Conservation (phyloP, 2,113 vertebrate species). For the Istiophorus platypterus region DNA sequence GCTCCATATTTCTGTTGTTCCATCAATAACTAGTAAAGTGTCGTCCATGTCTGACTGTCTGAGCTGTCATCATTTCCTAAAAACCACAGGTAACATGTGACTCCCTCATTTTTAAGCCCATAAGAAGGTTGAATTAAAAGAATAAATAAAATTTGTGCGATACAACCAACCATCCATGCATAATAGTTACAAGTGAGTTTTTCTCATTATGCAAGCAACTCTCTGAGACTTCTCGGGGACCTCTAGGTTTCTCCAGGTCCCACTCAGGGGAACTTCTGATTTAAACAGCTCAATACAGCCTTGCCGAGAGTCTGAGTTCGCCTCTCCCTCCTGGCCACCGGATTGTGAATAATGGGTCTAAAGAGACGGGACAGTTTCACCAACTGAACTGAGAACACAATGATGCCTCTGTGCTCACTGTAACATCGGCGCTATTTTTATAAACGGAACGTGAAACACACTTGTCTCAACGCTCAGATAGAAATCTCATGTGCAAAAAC, state of each 20-base stretch:
- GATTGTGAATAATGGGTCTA: slow-evolving; percentile 22
- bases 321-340: neutral
- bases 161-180: too few relatives aligned
- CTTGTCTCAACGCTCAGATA: neutral
- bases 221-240: neutral
- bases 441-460: neutral
- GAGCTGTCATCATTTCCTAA: too few relatives aligned
- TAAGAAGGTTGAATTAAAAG: too few relatives aligned
- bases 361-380: slow-evolving; percentile 20
- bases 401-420: slow-evolving; percentile 23
- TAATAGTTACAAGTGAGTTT: too few relatives aligned
- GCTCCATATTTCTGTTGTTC: neutral
- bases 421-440: slow-evolving; percentile 13
- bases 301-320: neutral
- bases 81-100: neutral
- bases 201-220: neutral
- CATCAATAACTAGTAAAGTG: too few relatives aligned
- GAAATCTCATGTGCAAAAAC: neutral
- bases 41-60: neutral
- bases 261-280: neutral
- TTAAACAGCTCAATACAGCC: neutral
- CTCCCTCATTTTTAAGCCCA: too few relatives aligned
- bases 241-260: neutral
- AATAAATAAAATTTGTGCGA: too few relatives aligned
- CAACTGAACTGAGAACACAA: slow-evolving; percentile 22